A percentile compares a stretch with the other conserved stretches of the same genome.
phyloP scores from a whole-genome alignment of 2,888 invertebrate genomes.

The Caenorhabditis sp. region DNA sequence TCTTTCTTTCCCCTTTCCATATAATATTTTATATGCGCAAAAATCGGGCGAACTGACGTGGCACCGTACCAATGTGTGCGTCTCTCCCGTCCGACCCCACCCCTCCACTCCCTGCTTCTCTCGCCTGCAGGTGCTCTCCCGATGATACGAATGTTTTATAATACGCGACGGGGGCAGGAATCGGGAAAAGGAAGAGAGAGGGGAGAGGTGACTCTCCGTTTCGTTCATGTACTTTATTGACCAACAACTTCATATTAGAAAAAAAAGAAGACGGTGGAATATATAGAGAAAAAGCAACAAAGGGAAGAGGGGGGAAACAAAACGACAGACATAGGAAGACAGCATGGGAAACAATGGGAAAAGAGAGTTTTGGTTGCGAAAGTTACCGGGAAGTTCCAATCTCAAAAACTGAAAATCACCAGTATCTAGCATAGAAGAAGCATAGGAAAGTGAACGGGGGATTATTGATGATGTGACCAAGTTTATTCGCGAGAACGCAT shows the following conservation, averaged over 20 bases:
- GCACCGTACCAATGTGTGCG: conserved; percentile 52
- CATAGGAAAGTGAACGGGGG: conserved; percentile 21
- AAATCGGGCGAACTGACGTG: conserved; percentile 46
- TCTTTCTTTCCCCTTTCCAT: conserved; percentile 13
- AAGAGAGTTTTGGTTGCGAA: conserved; percentile 5
- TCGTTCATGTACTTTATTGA: conserved; percentile 41
- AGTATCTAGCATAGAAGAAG: conserved; percentile 26
- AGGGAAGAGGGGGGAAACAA: conserved; percentile 3
- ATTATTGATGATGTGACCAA: not conserved
- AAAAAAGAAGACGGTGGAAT: conserved; percentile 13
- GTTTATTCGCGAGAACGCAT: conserved; percentile 69
- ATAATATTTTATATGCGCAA: conserved; percentile 45
- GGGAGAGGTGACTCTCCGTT: conserved; percentile 4
- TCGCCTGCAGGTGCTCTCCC: conserved; percentile 40
- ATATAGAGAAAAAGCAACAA: conserved; percentile 41
- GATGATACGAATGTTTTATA: conserved; percentile 61
- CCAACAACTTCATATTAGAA: conserved; percentile 44
- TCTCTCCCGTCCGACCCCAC: not conserved
- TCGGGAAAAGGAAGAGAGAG: not conserved
- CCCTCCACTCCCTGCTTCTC: not conserved
- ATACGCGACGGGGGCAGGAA: too few species aligned
- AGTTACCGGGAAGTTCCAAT: conserved; percentile 31
- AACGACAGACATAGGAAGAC: conserved; percentile 12
- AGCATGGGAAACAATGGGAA: conserved; percentile 9
- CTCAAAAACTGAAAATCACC: conserved; percentile 38